Base-by-base conservation (phyloP, 2,888 invertebrate species). In the Craniophora ligustri region DNA sequence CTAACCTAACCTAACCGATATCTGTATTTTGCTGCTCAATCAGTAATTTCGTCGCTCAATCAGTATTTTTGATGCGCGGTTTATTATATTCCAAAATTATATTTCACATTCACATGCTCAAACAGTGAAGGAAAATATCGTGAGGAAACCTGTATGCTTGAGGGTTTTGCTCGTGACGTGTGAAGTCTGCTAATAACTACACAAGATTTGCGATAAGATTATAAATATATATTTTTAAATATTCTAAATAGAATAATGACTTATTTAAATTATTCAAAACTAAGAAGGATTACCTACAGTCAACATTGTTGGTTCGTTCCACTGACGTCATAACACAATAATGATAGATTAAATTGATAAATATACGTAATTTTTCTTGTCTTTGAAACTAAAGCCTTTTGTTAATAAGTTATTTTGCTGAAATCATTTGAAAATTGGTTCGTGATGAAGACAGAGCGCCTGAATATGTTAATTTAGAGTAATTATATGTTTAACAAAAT, bases 311-410 rank as follows among this genome's bases (percentile, higher is more conserved):
- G 4, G 6, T 58, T 56, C 23, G 42, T 30, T 46, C 31, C 18
- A 26, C 18, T 42, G 36, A 50, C 50, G 41, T 58, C 23, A 50
- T n/a, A 18, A 18, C 8, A 7, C 16, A 47, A 31, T 36, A 46
- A 14, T 38, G 14, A 16, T 35, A 31, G 31, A 44, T 53, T 51
- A 42, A 31, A 50, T 39, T 58, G 53, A 67, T 23, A 21, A 35
- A 65, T 61, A 5, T 23, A 13, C 3, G 14, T 32, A 47, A 51
- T 67, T 28, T 31, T 11, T 67, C 48, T 35, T 46, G 30, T 31
- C 26, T 42, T 28, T 39, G 26, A 26, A 40, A 2, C n/a, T 7
- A 18, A 2, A 44, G 13, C 19, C 62, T 51, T 59, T 47, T 66
- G 61, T 65, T n/a, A 11, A 15, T 6, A 34, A 48, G 13, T 28